Evolutionary conservation across 2,797 vertebrate species (phyloP).

Genomic region (Nyctibius grandis): DNA sequence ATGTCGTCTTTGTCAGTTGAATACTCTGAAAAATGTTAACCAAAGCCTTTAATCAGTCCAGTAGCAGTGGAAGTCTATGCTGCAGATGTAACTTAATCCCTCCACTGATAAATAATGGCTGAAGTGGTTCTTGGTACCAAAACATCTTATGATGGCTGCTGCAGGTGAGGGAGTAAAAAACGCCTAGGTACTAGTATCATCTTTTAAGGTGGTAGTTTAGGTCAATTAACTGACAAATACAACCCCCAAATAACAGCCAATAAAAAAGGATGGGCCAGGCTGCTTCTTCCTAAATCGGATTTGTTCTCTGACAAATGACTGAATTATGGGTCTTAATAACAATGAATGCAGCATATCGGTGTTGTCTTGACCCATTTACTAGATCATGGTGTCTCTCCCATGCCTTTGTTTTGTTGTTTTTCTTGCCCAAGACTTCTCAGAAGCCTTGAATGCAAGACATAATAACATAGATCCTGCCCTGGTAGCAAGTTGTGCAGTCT

Average conservation of each 20-base stretch:
- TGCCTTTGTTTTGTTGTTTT: constrained; percentile 51
- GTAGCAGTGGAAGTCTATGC: background rate
- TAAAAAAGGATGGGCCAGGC: background rate
- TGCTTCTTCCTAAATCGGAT: constrained; percentile 25
- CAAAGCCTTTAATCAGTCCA: background rate
- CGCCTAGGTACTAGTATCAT: background rate
- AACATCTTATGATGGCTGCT: background rate
- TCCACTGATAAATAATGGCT: background rate
- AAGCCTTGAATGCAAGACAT: constrained; percentile 36
- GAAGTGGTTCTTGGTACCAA: background rate
- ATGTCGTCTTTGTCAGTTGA: background rate
- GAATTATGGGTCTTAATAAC: constrained; percentile 21
- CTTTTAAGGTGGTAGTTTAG: constrained; percentile 13
- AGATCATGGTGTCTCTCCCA: constrained; percentile 21
- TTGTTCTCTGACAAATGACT: constrained; percentile 32
- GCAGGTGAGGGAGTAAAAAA: background rate
- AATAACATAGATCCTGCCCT: constrained; percentile 46
- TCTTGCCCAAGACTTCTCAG: constrained; percentile 35
- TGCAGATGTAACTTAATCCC: background rate
- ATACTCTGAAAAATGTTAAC: background rate
- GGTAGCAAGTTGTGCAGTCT: constrained; percentile 39
- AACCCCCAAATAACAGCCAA: constrained; percentile 12
- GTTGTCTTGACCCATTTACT: constrained; percentile 39
- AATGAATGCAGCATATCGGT: background rate
- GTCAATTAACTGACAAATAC: background rate